Evolutionary conservation across 2,113 vertebrate species (phyloP).

Genomic region (Epinephelus moara): DNA sequence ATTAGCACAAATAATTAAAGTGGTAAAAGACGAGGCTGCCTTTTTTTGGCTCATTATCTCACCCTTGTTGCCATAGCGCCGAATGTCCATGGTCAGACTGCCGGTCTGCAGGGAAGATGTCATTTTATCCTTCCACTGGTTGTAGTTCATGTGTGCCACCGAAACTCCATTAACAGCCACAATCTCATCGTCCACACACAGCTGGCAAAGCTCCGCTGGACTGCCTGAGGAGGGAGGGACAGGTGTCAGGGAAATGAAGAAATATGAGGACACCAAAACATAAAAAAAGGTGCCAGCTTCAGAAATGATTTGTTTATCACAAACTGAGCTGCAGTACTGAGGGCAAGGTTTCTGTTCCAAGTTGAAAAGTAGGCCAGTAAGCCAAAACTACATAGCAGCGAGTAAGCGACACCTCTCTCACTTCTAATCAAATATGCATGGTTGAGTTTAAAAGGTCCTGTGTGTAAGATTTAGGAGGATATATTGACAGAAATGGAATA

Average conservation of each 20-base stretch:
- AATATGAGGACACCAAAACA: conserved; percentile 20
- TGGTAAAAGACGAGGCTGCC: background rate
- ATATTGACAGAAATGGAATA: no score
- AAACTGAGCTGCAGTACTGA: background rate
- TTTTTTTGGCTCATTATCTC: conserved; percentile 58
- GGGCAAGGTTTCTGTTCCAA: conserved; percentile 15
- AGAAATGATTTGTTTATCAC: conserved; percentile 14
- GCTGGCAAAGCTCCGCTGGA: conserved; percentile 91
- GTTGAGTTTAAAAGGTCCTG: conserved; percentile 23
- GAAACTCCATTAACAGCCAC: conserved; percentile 87
- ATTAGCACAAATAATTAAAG: background rate
- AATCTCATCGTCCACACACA: conserved; percentile 92
- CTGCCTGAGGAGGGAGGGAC: conserved; percentile 82
- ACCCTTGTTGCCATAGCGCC: conserved; percentile 93
- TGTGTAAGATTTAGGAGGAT: no score
- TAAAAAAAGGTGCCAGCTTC: background rate
- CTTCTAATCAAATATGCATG: conserved; percentile 79
- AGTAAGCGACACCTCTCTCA: conserved; percentile 74
- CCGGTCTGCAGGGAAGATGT: conserved; percentile 88
- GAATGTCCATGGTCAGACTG: conserved; percentile 91
- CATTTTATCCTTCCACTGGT: conserved; percentile 91
- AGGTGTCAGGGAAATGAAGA: conserved; percentile 18
- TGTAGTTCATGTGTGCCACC: conserved; percentile 87
- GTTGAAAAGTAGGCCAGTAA: conserved; percentile 51
- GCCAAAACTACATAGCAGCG: conserved; percentile 43